phyloP scores from a whole-genome alignment of 2,797 vertebrate species.

The Petrocephalus sullivani region DNA sequence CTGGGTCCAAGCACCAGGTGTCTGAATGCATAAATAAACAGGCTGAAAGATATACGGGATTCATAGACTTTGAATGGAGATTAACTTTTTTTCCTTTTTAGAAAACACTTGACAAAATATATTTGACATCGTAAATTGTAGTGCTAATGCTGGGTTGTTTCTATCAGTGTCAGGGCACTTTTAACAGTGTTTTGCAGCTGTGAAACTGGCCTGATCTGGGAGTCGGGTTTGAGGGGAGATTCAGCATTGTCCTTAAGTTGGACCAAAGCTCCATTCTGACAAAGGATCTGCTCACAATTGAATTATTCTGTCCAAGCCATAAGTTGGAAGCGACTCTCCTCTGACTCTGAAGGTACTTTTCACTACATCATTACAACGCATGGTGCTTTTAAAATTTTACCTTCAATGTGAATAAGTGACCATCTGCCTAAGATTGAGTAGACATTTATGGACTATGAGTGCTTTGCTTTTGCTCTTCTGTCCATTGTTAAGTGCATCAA shows the following conservation, averaged over 20 bases:
- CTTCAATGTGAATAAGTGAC: constrained; percentile 2
- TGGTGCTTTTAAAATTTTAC: not conserved
- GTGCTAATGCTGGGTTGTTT: not conserved
- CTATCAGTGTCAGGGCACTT: not conserved
- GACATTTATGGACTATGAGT: not conserved
- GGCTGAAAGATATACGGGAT: constrained; percentile 2
- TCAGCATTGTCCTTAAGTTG: not conserved
- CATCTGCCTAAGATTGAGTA: not conserved
- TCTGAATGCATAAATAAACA: constrained; percentile 5
- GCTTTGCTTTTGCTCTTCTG: constrained; percentile 3
- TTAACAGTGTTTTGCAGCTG: not conserved
- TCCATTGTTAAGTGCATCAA: constrained; percentile 8
- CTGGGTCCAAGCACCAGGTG: not conserved
- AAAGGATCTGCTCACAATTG: not conserved
- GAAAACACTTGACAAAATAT: constrained; percentile 8
- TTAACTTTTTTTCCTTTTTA: not conserved
- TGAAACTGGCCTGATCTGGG: not conserved
- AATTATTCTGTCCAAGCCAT: not conserved
- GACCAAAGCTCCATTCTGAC: not conserved
- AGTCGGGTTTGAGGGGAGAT: not conserved
- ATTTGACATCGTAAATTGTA: not conserved
- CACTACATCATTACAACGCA: not conserved
- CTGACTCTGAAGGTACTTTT: not conserved
- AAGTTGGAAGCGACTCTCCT: not conserved
- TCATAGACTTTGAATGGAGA: not conserved